These are phyloP conservation scores for Synergus itoensis DNA, from an alignment of 2,888 invertebrate species.

Conservation along the genomic window DNA sequence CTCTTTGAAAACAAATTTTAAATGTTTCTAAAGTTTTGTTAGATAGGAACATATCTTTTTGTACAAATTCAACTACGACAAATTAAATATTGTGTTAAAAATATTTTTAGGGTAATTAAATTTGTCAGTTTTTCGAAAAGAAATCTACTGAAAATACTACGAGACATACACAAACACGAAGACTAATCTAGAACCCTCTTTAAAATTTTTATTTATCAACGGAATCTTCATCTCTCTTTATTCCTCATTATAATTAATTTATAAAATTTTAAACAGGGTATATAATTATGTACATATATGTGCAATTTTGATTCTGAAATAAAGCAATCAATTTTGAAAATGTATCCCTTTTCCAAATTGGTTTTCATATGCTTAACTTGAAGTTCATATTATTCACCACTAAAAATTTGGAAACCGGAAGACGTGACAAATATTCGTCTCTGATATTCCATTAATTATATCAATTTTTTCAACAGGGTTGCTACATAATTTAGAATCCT, in stretches of 20 bases:
- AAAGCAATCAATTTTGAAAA: not conserved
- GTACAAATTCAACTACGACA: not conserved
- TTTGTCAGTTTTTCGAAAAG: constrained; percentile 9
- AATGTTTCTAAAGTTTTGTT: constrained; percentile 30
- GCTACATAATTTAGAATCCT: not conserved
- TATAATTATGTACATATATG: not conserved
- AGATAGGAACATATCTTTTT: not conserved
- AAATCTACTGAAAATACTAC: constrained; percentile 11
- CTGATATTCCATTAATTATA: not conserved
- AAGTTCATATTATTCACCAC: not conserved
- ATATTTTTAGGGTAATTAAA: not conserved
- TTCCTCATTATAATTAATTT: not conserved
- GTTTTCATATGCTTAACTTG: not conserved
- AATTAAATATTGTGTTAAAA: constrained; percentile 9
- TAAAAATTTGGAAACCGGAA: not conserved
- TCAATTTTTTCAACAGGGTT: not conserved
- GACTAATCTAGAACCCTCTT: constrained; percentile 30
- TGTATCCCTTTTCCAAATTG: not conserved
- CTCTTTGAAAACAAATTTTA: not conserved
- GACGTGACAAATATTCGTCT: not conserved
- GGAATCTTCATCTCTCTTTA: not conserved
- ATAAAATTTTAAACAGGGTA: constrained; percentile 29
- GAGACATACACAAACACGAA: constrained; percentile 20
- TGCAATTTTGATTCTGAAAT: not conserved
- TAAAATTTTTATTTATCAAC: constrained; percentile 8